phyloP scores from a whole-genome alignment of 2,113 vertebrate species.

The Burhinus oedicnemus region DNA sequence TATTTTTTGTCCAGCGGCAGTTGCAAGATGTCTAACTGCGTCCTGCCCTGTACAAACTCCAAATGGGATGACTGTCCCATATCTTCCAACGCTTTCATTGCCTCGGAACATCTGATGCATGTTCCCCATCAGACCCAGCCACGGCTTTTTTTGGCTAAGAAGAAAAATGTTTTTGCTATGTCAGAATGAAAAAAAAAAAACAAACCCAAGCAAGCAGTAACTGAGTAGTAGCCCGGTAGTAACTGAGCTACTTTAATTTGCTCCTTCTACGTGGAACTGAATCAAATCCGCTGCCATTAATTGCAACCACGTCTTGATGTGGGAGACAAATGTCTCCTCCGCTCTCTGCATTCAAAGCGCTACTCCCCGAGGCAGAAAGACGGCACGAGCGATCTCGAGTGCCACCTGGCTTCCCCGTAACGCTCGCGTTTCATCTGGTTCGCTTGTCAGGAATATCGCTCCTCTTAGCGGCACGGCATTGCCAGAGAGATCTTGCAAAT shows the following conservation, averaged over 20 bases:
- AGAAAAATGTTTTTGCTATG: fast-evolving
- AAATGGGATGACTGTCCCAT: not conserved
- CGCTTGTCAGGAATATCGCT: not conserved
- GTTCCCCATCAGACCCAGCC: not conserved
- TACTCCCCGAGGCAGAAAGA: not conserved
- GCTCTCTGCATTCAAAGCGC: not conserved
- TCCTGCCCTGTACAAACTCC: not conserved
- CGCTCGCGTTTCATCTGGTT: slow-evolving; percentile 13
- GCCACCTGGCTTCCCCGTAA: slow-evolving; percentile 42
- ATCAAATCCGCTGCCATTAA: not conserved
- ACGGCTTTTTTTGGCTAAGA: fast-evolving
- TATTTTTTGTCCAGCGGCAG: not conserved
- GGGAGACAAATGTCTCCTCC: not conserved
- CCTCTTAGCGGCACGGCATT: not conserved
- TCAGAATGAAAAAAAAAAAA: not conserved
- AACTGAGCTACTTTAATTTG: not conserved
- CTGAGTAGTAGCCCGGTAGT: not conserved
- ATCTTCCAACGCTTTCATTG: not conserved
- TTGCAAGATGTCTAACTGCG: not conserved
- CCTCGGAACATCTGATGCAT: fast-evolving
- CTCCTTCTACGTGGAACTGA: not conserved
- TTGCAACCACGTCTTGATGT: not conserved
- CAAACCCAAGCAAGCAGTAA: not conserved
- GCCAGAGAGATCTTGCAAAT: slow-evolving; percentile 50
- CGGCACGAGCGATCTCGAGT: not conserved